A percentile compares a stretch with the other conserved stretches of the same genome.
Conservation (phyloP, 2,888 invertebrate genomes). For the Dorcus hopei region DNA sequence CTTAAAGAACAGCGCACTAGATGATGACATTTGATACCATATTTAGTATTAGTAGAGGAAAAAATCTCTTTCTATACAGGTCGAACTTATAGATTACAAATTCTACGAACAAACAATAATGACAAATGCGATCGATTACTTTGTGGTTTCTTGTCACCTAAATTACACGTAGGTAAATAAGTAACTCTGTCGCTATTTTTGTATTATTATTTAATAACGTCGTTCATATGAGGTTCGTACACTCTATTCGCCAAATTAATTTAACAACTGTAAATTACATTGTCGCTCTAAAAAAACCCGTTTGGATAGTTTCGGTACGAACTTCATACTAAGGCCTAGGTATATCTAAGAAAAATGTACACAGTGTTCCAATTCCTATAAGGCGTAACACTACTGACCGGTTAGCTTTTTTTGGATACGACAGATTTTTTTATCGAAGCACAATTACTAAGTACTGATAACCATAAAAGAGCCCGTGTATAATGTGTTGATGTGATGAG, state of each 20-base stretch:
- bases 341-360: conserved; percentile 32
- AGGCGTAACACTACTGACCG: conserved; percentile 25
- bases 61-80: conserved; percentile 22
- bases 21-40: conserved; percentile 31
- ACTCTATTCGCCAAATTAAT: too few relatives aligned
- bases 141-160: not conserved
- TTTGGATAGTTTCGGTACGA: conserved; percentile 13
- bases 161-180: not conserved
- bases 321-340: conserved; percentile 29
- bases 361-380: conserved; percentile 29
- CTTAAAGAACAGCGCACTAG: conserved; percentile 35
- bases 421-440: conserved; percentile 26
- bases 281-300: too few relatives aligned
- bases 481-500: conserved; percentile 11
- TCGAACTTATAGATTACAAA: conserved; percentile 14
- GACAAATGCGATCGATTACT: conserved; percentile 13
- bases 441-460: conserved; percentile 27
- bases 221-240: conserved; percentile 1
- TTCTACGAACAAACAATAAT: conserved; percentile 9
- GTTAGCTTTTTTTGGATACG: conserved; percentile 27
- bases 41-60: conserved; percentile 36
- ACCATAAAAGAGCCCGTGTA: conserved; percentile 23
- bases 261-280: too few relatives aligned
- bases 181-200: not conserved
- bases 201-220: not conserved